Percentiles rank a stretch among this genome's conserved stretches.
Evolutionary conservation across 2,113 vertebrate genomes (phyloP).

Genomic region (Dipodomys spectabilis): DNA sequence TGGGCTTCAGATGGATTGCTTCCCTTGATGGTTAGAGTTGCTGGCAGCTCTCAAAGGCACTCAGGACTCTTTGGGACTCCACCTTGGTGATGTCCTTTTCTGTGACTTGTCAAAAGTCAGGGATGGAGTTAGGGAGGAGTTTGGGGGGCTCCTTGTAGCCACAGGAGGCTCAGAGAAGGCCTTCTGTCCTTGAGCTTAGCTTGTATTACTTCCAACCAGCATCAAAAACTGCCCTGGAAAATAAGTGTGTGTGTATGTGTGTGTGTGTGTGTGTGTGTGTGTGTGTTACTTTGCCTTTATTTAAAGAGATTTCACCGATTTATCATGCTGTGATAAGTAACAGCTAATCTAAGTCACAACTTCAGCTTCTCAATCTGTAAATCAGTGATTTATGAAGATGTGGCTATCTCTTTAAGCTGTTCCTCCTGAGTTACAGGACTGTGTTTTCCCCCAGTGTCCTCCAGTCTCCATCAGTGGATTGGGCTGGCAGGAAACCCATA

Average conservation of each 20-base stretch:
- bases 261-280: not conserved
- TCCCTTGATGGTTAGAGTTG: not conserved
- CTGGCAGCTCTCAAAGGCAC: not conserved
- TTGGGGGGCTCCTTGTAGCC: not conserved
- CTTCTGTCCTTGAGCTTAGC: not conserved
- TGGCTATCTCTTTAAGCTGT: not conserved
- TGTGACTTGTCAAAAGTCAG: not conserved
- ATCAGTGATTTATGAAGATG: not conserved
- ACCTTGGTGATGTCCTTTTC: not conserved
- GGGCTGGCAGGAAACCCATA: not conserved
- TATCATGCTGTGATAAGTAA: too few species aligned
- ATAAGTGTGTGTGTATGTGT: not conserved
- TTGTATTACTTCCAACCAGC: not conserved
- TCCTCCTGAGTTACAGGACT: not conserved
- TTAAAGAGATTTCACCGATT: not conserved
- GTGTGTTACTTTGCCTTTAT: too few species aligned
- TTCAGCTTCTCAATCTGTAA: not conserved
- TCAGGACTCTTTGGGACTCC: not conserved
- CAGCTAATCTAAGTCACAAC: too few species aligned
- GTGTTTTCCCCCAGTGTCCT: not conserved
- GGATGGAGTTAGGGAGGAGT: not conserved
- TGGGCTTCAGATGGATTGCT: not conserved
- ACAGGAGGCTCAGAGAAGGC: not conserved
- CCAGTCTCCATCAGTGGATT: not conserved
- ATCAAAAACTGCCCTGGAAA: not conserved